Evolutionary conservation across 2,113 vertebrate species (phyloP), one percentile per base, ranked within the genome.

Genomic region (rabbit (Oryctolagus cuniculus)): DNA sequence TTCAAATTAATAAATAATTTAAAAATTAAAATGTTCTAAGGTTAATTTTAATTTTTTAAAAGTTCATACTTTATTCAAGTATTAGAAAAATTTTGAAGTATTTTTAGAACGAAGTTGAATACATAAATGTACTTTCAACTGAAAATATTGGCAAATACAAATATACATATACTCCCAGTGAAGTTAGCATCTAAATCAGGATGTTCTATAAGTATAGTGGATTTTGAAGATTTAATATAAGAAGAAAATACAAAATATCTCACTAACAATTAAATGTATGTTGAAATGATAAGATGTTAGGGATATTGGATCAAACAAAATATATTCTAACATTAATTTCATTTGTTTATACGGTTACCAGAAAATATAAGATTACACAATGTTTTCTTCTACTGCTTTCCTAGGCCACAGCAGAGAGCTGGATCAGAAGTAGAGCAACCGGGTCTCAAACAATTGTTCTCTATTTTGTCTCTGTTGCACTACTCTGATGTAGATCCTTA

Each of bases 131-230:
- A 63, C 73, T 92, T 81, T 36, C 78, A 78, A 90, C 25, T 77
- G 21, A 72, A 90, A 75, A 53, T 70, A 27, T 51, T 79, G 44
- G 44, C 16, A 78, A 93, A 66, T 67, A 58, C 13, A 51, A 44
- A 73, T 66, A 27, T 5, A 49, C 64, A 22, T 29, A 53, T 34
- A 63, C 74, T 38, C 75, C 27, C 6, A 31, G 31, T 93, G 15
- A 91, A 44, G 36, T 64, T 78, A 89, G 19, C 29, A 77, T 79
- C 22, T 79, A 29, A 95, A 87, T 77, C 72, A 15, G 51, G 21
- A 66, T 93, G n/a, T 63, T 61, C 64, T 24, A n/a, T 5, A 94
- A 69, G n/a, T 64, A 12, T 69, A 49, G 2, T 87, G 9, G 16
- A 74, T 72, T 74, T 91, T 79, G 24, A 79, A 88, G 16, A 88